Percentiles rank a stretch among this genome's conserved stretches.
These are phyloP conservation scores for Tiliacea aurago DNA, from an alignment of 2,888 invertebrate genomes.

Conservation along the genomic window DNA sequence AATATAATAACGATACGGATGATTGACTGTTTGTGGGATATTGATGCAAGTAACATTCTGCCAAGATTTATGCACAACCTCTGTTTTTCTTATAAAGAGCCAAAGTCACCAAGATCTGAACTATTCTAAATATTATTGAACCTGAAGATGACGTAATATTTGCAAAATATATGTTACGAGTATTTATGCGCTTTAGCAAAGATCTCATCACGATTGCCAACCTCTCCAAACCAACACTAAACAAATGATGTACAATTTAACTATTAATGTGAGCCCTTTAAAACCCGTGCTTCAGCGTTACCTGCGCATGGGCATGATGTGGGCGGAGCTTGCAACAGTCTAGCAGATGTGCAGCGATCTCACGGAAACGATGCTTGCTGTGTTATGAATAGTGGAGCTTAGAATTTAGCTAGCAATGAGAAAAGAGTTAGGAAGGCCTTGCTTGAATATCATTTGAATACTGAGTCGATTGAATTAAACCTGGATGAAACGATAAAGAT, in stretches of 20 bases:
- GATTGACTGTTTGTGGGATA: slow-evolving; percentile 13
- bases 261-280: slow-evolving; percentile 57
- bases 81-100: too few relatives aligned
- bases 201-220: slow-evolving; percentile 6
- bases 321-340: slow-evolving; percentile 70
- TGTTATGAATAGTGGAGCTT: slow-evolving; percentile 40
- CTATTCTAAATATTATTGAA: too few relatives aligned
- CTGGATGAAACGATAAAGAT: not conserved
- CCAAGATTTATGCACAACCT: not conserved
- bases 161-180: too few relatives aligned
- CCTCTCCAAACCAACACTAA: slow-evolving; percentile 23
- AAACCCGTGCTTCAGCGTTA: slow-evolving; percentile 69
- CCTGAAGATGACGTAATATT: too few relatives aligned
- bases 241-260: slow-evolving; percentile 37
- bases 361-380: slow-evolving; percentile 64
- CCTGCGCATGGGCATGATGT: slow-evolving; percentile 72
- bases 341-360: slow-evolving; percentile 66
- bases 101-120: too few relatives aligned
- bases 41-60: slow-evolving; percentile 9
- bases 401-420: slow-evolving; percentile 21
- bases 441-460: slow-evolving; percentile 14
- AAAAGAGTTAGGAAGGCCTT: not conserved
- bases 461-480: not conserved
- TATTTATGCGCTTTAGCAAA: too few relatives aligned
- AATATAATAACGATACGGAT: slow-evolving; percentile 36